A percentile compares a stretch with the other conserved stretches of the same genome.
phyloP scores from a whole-genome alignment of 2,113 vertebrate species.

The Phalacrocorax aristotelis region DNA sequence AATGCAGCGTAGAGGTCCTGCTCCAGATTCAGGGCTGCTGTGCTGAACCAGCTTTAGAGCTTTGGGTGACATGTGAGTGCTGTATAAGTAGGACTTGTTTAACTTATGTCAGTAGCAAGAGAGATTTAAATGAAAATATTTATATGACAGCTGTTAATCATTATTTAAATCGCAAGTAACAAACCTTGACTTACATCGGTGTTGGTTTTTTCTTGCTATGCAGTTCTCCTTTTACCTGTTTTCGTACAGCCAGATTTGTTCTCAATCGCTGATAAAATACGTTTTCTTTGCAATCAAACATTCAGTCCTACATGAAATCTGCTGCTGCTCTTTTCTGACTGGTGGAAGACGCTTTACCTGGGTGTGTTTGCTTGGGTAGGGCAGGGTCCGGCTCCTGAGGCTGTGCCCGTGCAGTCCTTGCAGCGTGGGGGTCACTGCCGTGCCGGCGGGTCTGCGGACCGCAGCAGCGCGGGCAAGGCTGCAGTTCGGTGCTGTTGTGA shows the following conservation, averaged over 20 bases:
- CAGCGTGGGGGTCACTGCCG: accelerated
- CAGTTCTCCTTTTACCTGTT: conserved; percentile 36
- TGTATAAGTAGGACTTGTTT: not conserved
- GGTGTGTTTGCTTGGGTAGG: not conserved
- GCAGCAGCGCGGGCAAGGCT: not conserved
- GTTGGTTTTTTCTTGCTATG: not conserved
- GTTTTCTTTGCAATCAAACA: not conserved
- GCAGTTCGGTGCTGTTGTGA: not conserved
- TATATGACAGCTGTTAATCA: conserved; percentile 9
- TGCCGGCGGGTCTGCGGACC: not conserved
- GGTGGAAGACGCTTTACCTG: not conserved
- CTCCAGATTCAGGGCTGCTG: not conserved
- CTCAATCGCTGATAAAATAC: conserved; percentile 19
- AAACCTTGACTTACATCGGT: not conserved
- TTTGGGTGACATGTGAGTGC: not conserved
- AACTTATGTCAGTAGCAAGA: not conserved
- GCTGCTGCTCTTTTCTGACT: not conserved
- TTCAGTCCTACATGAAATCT: not conserved
- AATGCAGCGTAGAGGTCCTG: not conserved
- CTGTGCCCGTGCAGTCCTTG: not conserved
- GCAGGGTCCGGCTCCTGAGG: not conserved
- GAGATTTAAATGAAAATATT: not conserved
- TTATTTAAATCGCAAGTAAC: not conserved
- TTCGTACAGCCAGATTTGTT: conserved; percentile 47
- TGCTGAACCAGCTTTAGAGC: not conserved